Evolutionary conservation across 1,140 invertebrate species (phyloP).

Genomic region (Drosophila azteca): DNA sequence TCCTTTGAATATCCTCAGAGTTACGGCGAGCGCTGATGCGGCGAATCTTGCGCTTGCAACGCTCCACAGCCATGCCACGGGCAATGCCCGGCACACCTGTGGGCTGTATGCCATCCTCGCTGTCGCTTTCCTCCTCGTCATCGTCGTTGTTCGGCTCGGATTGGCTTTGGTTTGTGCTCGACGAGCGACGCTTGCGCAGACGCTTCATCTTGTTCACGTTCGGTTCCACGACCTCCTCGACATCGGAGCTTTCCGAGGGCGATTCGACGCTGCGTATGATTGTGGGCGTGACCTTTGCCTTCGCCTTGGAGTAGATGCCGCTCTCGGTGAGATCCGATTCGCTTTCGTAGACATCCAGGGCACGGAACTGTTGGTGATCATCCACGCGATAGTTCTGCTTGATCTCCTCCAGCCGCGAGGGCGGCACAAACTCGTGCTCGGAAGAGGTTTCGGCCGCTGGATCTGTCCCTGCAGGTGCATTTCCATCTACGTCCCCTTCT

Average conservation of each 20-base stretch:
- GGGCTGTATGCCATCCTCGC: slow-evolving; percentile 47
- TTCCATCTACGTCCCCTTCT: neutral
- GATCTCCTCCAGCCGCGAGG: slow-evolving; percentile 54
- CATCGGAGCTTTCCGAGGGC: slow-evolving; percentile 48
- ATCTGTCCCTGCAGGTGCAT: neutral
- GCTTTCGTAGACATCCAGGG: slow-evolving; percentile 79
- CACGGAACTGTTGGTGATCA: slow-evolving; percentile 65
- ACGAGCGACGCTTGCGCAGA: slow-evolving; percentile 70
- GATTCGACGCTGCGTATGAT: slow-evolving; percentile 66
- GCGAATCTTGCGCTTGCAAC: slow-evolving; percentile 62
- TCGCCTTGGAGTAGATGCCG: slow-evolving; percentile 72
- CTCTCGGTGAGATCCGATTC: slow-evolving; percentile 79
- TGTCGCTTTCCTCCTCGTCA: slow-evolving; percentile 34
- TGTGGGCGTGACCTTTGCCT: slow-evolving; percentile 45
- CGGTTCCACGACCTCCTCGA: slow-evolving; percentile 48
- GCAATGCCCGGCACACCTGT: slow-evolving; percentile 71
- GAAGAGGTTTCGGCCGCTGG: slow-evolving; percentile 44
- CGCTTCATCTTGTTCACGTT: slow-evolving; percentile 65
- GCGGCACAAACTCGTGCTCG: slow-evolving; percentile 67
- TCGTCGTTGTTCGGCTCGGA: slow-evolving; percentile 62
- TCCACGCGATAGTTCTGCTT: slow-evolving; percentile 73
- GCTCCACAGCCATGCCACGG: slow-evolving; percentile 72
- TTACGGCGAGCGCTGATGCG: slow-evolving; percentile 31
- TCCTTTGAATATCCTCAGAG: slow-evolving; percentile 27
- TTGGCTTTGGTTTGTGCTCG: slow-evolving; percentile 69